Evolutionary conservation across 2,888 invertebrate genomes (phyloP).

Genomic region (Ryuthela nishihirai): DNA sequence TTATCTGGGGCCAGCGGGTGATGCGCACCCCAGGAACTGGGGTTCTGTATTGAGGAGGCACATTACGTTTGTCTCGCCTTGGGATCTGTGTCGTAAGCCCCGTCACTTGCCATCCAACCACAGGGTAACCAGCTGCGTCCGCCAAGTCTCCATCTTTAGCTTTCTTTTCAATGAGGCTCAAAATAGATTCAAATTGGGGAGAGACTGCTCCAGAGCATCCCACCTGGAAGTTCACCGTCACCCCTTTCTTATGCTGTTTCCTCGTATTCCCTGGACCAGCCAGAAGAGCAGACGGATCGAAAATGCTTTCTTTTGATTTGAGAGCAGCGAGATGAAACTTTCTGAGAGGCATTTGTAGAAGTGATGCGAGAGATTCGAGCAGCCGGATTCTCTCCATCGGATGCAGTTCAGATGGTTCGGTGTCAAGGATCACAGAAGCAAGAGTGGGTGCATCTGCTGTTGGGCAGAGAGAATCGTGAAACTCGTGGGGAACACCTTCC

Average conservation of each 20-base stretch:
- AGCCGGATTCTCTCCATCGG: conserved; percentile 60
- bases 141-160: conserved; percentile 68
- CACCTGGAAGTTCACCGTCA: conserved; percentile 53
- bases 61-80: conserved; percentile 19
- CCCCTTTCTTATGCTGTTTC: conserved; percentile 23
- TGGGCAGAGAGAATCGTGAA: conserved; percentile 49
- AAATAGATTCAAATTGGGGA: conserved; percentile 61
- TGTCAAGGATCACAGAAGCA: conserved; percentile 65
- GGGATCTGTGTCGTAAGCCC: conserved; percentile 45
- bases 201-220: conserved; percentile 71
- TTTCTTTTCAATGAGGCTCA: conserved; percentile 66
- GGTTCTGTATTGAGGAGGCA: conserved; percentile 40
- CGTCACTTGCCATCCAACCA: conserved; percentile 67
- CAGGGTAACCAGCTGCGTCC: conserved; percentile 64
- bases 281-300: conserved; percentile 39
- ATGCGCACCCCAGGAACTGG: conserved; percentile 45
- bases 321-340: conserved; percentile 32
- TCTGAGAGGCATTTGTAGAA: conserved; percentile 20
- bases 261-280: conserved; percentile 42
- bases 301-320: conserved; percentile 24
- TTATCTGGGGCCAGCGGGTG: conserved; percentile 44
- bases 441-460: conserved; percentile 58
- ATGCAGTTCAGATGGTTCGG: conserved; percentile 61
- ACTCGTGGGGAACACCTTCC: no score
- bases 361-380: conserved; percentile 42